Conservation (phyloP, 2,888 invertebrate genomes). For the Drosophila neotestacea region DNA sequence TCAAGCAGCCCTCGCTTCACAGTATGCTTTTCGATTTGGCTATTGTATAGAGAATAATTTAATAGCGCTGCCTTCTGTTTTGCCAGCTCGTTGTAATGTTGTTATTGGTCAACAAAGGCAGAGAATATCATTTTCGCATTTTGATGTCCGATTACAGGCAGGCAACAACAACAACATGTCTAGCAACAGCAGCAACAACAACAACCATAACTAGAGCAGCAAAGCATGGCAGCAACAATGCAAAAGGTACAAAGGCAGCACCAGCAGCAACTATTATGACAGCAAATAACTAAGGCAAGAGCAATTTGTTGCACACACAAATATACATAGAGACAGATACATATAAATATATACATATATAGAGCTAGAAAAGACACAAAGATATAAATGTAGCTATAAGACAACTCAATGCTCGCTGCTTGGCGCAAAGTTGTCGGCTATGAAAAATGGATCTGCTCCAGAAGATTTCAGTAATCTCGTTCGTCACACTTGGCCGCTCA, state of each 20-base stretch:
- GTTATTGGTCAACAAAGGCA: constrained; percentile 70
- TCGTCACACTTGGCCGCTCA: constrained; percentile 84
- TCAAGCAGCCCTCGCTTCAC: constrained; percentile 6
- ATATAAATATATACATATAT: constrained; percentile 1
- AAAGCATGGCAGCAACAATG: constrained; percentile 59
- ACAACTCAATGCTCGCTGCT: constrained; percentile 53
- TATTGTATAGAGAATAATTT: constrained; percentile 36
- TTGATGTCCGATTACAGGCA: constrained; percentile 74
- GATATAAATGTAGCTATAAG: constrained; percentile 42
- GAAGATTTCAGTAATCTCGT: constrained; percentile 85
- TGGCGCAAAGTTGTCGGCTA: constrained; percentile 74
- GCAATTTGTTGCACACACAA: constrained; percentile 70
- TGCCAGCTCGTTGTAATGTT: constrained; percentile 33
- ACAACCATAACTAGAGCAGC: constrained; percentile 73
- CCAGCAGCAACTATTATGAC: constrained; percentile 70
- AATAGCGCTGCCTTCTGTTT: constrained; percentile 33
- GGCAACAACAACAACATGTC: constrained; percentile 40
- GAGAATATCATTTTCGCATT: constrained; percentile 76
- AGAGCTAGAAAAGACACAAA: constrained; percentile 17
- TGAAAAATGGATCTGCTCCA: constrained; percentile 85
- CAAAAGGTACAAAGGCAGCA: constrained; percentile 63
- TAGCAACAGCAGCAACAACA: constrained; percentile 28
- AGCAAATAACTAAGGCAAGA: constrained; percentile 69
- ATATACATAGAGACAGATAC: constrained; percentile 28
- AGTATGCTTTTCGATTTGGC: constrained; percentile 1